Evolutionary conservation across 2,113 vertebrate genomes (phyloP).

Genomic region (Peromyscus maniculatus): DNA sequence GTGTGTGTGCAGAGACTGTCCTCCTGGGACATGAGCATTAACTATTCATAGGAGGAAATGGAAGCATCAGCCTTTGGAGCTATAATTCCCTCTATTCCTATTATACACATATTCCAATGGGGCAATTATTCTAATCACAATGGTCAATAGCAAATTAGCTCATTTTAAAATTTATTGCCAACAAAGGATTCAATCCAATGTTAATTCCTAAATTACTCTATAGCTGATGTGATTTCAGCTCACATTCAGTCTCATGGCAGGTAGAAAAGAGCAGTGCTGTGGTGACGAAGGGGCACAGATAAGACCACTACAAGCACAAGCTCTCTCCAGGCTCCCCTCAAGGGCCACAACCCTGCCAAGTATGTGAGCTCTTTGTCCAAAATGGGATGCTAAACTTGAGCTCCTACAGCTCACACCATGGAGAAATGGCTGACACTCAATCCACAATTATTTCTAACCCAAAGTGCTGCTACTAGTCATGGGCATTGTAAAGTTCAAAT

Average conservation of each 20-base stretch:
- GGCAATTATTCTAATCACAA: conserved; percentile 81
- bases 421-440: conserved; percentile 1
- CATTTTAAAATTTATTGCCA: conserved; percentile 79
- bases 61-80: conserved; percentile 71
- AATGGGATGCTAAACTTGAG: conserved; percentile 5
- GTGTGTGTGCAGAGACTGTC: conserved; percentile 33
- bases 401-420: neutral
- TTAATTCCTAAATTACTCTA: conserved; percentile 68
- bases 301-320: neutral
- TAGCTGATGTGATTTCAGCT: conserved; percentile 39
- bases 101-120: conserved; percentile 68
- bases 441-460: conserved; percentile 35
- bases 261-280: neutral
- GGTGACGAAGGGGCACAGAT: neutral
- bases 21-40: conserved; percentile 69
- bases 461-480: conserved; percentile 26
- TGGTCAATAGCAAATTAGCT: conserved; percentile 83
- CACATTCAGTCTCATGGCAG: neutral
- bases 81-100: conserved; percentile 82
- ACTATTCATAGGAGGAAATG: conserved; percentile 59
- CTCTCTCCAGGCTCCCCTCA: neutral
- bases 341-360: neutral
- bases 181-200: conserved; percentile 77
- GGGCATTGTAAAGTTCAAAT: neutral
- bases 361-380: neutral